Conservation (phyloP, 2,113 vertebrate genomes). For the Plestiodon gilberti region DNA sequence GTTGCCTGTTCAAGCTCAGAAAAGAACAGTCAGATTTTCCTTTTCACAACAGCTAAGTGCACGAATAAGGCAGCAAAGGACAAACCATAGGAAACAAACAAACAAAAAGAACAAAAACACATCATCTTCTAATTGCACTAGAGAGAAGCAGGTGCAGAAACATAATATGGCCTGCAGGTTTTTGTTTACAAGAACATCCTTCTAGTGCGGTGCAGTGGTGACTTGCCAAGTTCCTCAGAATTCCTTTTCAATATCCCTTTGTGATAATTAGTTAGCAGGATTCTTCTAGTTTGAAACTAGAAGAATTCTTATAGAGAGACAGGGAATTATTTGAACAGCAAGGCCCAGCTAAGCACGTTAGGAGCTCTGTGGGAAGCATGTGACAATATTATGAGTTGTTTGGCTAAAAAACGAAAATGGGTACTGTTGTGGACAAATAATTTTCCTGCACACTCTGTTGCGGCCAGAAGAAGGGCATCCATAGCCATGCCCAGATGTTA, state of each 20-base stretch:
- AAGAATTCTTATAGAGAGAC: neutral
- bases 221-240: constrained; percentile 51
- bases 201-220: constrained; percentile 46
- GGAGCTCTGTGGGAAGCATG: constrained; percentile 10
- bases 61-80: constrained; percentile 20
- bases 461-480: neutral
- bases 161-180: constrained; percentile 42
- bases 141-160: constrained; percentile 59
- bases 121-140: constrained; percentile 29
- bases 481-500: no score
- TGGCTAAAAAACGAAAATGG: neutral
- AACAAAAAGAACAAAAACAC: neutral
- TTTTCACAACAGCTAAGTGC: neutral
- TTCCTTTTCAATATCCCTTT: constrained; percentile 44
- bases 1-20: neutral
- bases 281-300: constrained; percentile 28
- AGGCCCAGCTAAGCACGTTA: constrained; percentile 22
- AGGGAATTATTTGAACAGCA: constrained; percentile 34
- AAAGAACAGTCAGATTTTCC: neutral
- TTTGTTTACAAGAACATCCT: constrained; percentile 55
- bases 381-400: neutral
- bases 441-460: neutral
- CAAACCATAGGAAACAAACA: constrained; percentile 8
- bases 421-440: neutral
- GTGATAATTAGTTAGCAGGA: constrained; percentile 20